These are phyloP conservation scores for Myotis pilosus DNA, from an alignment of 2,797 vertebrate genomes.

Conservation along the genomic window DNA sequence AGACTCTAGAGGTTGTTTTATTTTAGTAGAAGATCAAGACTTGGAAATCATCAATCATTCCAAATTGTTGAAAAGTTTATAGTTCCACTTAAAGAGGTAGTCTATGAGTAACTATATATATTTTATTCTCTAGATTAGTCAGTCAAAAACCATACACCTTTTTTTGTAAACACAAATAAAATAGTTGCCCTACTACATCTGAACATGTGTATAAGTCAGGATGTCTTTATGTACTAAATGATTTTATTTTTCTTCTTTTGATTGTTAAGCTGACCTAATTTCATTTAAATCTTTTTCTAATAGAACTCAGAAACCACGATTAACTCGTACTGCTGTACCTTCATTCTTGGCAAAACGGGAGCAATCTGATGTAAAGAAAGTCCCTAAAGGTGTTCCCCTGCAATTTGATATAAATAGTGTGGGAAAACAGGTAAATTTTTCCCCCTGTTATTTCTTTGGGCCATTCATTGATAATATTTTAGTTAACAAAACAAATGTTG, in stretches of 20 bases:
- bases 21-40: slow-evolving; percentile 11
- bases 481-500: slow-evolving; percentile 14
- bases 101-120: neutral
- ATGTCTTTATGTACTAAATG: neutral
- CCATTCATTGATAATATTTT: slow-evolving; percentile 19
- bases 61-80: slow-evolving; percentile 42
- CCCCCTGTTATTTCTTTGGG: slow-evolving; percentile 14
- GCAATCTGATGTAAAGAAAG: slow-evolving; percentile 88
- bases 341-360: slow-evolving; percentile 85
- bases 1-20: neutral
- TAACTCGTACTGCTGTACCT: slow-evolving; percentile 87
- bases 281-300: slow-evolving; percentile 43
- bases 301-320: slow-evolving; percentile 87
- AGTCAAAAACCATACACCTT: neutral
- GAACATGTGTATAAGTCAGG: neutral
- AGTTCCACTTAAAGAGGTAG: slow-evolving; percentile 25
- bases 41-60: slow-evolving; percentile 21
- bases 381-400: slow-evolving; percentile 95
- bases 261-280: slow-evolving; percentile 51
- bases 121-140: slow-evolving; percentile 34
- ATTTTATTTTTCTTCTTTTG: slow-evolving; percentile 47
- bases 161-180: neutral
- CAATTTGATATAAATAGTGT: slow-evolving; percentile 99
- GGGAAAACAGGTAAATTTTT: slow-evolving; percentile 91
- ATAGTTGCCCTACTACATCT: neutral